These are phyloP conservation scores for Sebastes matsubarae DNA, from an alignment of 2,797 vertebrate genomes.

Conservation along the genomic window DNA sequence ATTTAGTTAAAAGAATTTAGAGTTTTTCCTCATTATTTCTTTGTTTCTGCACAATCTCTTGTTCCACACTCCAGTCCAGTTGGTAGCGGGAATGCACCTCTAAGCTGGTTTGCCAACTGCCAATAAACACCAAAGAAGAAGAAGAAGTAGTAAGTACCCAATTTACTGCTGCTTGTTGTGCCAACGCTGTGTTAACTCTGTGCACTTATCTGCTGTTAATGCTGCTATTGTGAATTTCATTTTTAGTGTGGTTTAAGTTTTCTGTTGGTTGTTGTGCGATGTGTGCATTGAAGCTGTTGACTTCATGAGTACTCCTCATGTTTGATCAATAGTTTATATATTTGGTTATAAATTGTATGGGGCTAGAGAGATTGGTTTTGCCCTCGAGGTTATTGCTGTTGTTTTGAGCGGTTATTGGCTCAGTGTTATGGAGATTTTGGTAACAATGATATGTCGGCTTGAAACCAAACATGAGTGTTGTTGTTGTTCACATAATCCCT, in stretches of 20 bases:
- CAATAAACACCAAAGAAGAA: no score
- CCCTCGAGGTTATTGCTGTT: background rate
- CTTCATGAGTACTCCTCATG: background rate
- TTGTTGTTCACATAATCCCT: background rate
- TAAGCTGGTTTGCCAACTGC: no score
- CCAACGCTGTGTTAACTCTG: background rate
- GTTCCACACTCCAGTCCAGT: no score
- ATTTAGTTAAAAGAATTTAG: no score
- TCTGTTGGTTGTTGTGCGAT: background rate
- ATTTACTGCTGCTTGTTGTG: background rate
- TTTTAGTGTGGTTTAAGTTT: background rate
- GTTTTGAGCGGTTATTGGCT: background rate
- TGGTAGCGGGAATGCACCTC: fast-evolving
- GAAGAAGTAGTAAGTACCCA: no score
- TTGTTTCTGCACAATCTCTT: no score
- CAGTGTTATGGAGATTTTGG: background rate
- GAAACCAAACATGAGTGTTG: background rate
- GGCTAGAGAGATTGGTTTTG: background rate
- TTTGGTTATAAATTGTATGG: background rate
- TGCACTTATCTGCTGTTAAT: background rate
- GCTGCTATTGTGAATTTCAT: background rate
- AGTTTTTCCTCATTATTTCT: no score
- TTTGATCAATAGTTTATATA: background rate
- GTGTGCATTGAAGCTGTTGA: background rate
- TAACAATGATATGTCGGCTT: background rate